Conservation (phyloP, 37 sponge, comb jelly and placozoan genomes). For the Sycon ciliatum region DNA sequence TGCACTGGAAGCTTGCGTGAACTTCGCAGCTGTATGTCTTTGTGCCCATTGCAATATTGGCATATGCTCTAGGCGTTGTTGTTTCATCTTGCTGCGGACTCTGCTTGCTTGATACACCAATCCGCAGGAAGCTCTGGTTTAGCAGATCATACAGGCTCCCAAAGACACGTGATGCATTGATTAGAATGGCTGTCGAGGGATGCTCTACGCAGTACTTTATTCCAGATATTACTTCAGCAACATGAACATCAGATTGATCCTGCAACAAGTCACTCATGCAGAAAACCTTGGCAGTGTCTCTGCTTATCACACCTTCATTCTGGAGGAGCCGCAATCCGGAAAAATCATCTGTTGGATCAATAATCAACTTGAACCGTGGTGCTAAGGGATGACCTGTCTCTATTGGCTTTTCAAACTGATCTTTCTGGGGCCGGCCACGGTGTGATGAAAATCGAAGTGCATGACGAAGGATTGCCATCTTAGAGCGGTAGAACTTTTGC, state of each 20-base stretch:
- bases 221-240: neutral
- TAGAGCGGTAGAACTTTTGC: no score
- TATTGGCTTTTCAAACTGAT: no score
- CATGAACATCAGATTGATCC: slow-evolving; percentile 56
- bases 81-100: neutral
- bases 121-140: slow-evolving; percentile 64
- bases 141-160: slow-evolving; percentile 85
- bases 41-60: slow-evolving; percentile 79
- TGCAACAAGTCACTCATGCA: slow-evolving; percentile 67
- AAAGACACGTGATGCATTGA: slow-evolving; percentile 71
- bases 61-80: slow-evolving; percentile 58
- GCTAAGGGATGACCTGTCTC: slow-evolving; percentile 36
- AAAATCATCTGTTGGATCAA: slow-evolving; percentile 72
- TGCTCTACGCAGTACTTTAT: slow-evolving; percentile 47
- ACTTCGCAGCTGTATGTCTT: slow-evolving; percentile 66
- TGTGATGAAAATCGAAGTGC: no score
- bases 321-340: slow-evolving; percentile 51
- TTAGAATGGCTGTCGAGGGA: slow-evolving; percentile 71
- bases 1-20: slow-evolving; percentile 64
- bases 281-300: slow-evolving; percentile 36
- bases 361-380: slow-evolving; percentile 70
- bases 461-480: no score
- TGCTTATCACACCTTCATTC: slow-evolving; percentile 43
- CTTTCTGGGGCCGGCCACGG: no score
- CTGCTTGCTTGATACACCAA: slow-evolving; percentile 41